Evolutionary conservation across 2,113 vertebrate genomes (phyloP).

Genomic region (Menura novaehollandiae): DNA sequence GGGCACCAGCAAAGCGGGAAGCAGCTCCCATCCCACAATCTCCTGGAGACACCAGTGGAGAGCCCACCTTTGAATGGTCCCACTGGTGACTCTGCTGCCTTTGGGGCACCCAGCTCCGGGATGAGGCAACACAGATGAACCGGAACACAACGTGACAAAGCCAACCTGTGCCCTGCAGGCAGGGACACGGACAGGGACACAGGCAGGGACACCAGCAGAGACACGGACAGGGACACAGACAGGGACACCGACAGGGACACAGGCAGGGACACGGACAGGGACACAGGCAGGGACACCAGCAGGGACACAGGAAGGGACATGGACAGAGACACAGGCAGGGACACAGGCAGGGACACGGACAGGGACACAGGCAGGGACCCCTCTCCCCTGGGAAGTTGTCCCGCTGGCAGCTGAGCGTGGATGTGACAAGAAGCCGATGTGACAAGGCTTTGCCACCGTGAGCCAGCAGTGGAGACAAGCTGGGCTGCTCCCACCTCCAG

Average conservation of each 20-base stretch:
- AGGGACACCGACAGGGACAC: background rate
- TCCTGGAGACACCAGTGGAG: fast-evolving
- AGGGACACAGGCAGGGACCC: background rate
- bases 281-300: background rate
- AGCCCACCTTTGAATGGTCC: background rate
- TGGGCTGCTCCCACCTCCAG: background rate
- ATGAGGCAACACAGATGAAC: background rate
- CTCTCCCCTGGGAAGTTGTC: background rate
- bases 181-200: background rate
- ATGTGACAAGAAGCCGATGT: background rate
- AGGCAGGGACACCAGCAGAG: background rate
- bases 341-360: background rate
- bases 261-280: background rate
- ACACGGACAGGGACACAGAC: background rate
- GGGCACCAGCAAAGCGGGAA: background rate
- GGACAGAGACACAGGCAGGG: background rate
- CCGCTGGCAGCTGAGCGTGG: background rate
- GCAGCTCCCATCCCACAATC: background rate
- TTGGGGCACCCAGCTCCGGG: background rate
- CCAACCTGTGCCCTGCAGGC: background rate
- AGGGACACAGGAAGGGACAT: background rate
- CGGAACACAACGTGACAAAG: background rate
- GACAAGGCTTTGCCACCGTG: background rate
- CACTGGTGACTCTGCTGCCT: background rate
- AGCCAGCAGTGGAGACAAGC: background rate